Percentiles rank a stretch among this genome's conserved stretches.
phyloP scores from a whole-genome alignment of 2,797 vertebrate species.

The Lepus townsendii region DNA sequence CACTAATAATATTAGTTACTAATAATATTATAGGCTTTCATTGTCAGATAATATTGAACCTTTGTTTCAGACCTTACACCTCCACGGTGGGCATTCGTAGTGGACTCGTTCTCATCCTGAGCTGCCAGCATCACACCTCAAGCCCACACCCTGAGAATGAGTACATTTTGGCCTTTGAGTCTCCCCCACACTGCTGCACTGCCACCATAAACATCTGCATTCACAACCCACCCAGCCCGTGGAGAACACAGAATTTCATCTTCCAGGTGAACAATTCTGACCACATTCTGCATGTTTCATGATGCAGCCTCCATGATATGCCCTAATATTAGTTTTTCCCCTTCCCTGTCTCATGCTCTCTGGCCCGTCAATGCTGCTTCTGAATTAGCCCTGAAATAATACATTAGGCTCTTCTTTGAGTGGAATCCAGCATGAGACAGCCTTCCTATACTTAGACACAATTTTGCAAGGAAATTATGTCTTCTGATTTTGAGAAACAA shows the following conservation, averaged over 20 bases:
- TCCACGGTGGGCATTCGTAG: not conserved
- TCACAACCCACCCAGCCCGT: not conserved
- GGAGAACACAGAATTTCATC: not conserved
- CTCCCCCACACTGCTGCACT: not conserved
- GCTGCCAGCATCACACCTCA: not conserved
- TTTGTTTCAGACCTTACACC: not conserved
- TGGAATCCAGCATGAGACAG: not conserved
- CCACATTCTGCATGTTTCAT: not conserved
- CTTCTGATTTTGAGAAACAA: not conserved
- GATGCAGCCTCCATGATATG: rapidly evolving
- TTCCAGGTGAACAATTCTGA: not conserved
- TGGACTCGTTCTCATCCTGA: not conserved
- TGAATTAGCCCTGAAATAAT: not conserved
- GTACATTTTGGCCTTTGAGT: not conserved
- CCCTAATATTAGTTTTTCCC: not conserved
- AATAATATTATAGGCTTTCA: too few relatives aligned
- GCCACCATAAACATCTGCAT: rapidly evolving
- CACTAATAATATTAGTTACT: too few relatives aligned
- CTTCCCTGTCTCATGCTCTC: not conserved
- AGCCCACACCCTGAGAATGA: not conserved
- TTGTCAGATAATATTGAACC: not conserved
- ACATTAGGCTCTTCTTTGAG: not conserved
- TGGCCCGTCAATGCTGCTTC: not conserved
- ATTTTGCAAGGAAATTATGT: not conserved
- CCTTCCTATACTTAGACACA: not conserved